phyloP scores from a whole-genome alignment of 2,113 vertebrate genomes.

The human region DNA sequence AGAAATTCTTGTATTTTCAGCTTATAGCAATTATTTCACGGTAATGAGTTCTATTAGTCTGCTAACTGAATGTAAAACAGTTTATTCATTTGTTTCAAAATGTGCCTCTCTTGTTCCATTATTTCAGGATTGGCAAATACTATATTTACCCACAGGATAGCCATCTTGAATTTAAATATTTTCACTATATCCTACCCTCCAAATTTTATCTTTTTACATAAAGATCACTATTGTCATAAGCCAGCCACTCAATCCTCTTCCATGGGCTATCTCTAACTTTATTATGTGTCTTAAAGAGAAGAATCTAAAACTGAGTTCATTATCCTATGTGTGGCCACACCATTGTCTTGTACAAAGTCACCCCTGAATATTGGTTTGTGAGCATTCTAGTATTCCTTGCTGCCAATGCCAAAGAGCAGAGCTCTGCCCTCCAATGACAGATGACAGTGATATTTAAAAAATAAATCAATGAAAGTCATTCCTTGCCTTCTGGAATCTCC shows the following conservation, averaged over 20 bases:
- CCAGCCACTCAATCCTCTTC: not conserved
- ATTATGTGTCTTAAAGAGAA: not conserved
- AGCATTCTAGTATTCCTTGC: not conserved
- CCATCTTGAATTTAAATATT: not conserved
- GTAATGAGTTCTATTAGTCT: not conserved
- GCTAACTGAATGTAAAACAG: not conserved
- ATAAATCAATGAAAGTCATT: not conserved
- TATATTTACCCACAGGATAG: not conserved
- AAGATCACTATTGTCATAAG: not conserved
- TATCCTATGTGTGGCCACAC: not conserved
- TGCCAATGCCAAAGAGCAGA: not conserved
- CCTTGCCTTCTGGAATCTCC: not conserved
- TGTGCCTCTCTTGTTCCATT: not conserved
- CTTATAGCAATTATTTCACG: not conserved
- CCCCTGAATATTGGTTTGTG: not conserved
- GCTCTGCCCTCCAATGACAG: not conserved
- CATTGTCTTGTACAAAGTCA: not conserved
- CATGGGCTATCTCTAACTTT: not conserved
- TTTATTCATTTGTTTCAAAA: not conserved
- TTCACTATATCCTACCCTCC: not conserved
- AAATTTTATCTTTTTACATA: slow-evolving; percentile 9
- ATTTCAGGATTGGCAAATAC: not conserved
- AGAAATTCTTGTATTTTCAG: not conserved
- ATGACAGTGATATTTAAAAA: not conserved
- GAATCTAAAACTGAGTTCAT: not conserved